Evolutionary conservation across 1,140 invertebrate species (phyloP).

Genomic region (Linepithema humile): DNA sequence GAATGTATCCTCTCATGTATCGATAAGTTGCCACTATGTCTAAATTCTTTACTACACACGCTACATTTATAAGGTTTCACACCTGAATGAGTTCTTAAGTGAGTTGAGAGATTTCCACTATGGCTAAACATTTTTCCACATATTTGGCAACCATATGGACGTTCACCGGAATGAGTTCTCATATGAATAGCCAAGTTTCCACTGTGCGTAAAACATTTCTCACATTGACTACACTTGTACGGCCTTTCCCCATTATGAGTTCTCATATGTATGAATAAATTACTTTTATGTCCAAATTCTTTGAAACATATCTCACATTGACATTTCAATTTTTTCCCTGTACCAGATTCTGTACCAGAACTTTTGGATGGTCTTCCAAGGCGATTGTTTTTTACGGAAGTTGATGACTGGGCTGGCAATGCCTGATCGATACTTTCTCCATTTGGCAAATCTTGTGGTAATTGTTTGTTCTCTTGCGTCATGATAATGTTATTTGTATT

Average conservation of each 20-base stretch:
- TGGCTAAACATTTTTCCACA: slow-evolving; percentile 86
- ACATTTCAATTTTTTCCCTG: slow-evolving; percentile 80
- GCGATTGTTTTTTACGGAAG: slow-evolving; percentile 64
- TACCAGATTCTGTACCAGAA: slow-evolving; percentile 54
- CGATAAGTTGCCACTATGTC: slow-evolving; percentile 85
- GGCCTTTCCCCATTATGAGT: slow-evolving; percentile 89
- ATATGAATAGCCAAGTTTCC: slow-evolving; percentile 87
- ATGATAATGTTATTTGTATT: neutral
- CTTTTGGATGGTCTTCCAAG: slow-evolving; percentile 77
- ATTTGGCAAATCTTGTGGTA: slow-evolving; percentile 55
- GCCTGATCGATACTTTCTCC: slow-evolving; percentile 41
- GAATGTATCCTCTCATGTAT: slow-evolving; percentile 85
- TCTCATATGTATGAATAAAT: slow-evolving; percentile 86
- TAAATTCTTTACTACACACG: slow-evolving; percentile 85
- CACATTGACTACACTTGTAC: slow-evolving; percentile 89
- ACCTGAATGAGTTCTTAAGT: slow-evolving; percentile 85
- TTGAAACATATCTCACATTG: slow-evolving; percentile 86
- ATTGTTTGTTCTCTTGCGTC: slow-evolving; percentile 41
- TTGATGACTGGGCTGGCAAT: slow-evolving; percentile 23
- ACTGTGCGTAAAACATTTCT: slow-evolving; percentile 88
- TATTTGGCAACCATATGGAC: slow-evolving; percentile 86
- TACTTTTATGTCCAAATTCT: slow-evolving; percentile 85
- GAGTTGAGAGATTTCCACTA: slow-evolving; percentile 86
- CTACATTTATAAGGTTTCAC: slow-evolving; percentile 85
- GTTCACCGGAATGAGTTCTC: slow-evolving; percentile 86